phyloP scores from a whole-genome alignment of 64 coral and sea anemone genomes.

The Pocillopora verrucosa region DNA sequence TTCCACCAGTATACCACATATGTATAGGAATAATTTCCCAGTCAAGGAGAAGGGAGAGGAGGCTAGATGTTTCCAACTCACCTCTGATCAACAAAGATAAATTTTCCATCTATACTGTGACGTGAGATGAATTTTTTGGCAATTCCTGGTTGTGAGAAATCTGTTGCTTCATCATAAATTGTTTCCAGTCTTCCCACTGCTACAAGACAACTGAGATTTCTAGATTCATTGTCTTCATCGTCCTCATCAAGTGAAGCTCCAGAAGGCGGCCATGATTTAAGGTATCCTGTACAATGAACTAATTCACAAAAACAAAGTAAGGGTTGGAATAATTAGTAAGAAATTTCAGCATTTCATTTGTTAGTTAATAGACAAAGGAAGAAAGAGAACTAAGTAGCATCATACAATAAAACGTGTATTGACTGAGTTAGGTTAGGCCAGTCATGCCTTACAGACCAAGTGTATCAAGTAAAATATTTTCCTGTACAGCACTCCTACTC shows the following conservation, averaged over 20 bases:
- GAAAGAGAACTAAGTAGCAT: too few species aligned
- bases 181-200: conserved; percentile 67
- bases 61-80: not conserved
- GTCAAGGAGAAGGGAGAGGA: not conserved
- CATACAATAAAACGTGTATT: too few species aligned
- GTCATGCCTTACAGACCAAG: too few species aligned
- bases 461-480: too few species aligned
- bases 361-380: too few species aligned
- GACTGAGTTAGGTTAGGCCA: too few species aligned
- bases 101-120: conserved; percentile 82
- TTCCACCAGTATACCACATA: too few species aligned
- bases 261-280: conserved; percentile 84
- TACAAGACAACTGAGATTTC: conserved; percentile 80
- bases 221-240: conserved; percentile 73
- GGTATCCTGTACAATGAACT: conserved; percentile 89
- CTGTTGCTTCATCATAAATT: conserved; percentile 73
- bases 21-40: not conserved
- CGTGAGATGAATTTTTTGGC: conserved; percentile 76
- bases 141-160: conserved; percentile 64
- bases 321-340: not conserved
- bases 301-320: not conserved
- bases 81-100: conserved; percentile 75
- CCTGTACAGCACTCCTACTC: too few species aligned
- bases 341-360: too few species aligned
- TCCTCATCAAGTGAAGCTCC: conserved; percentile 67